phyloP scores from a whole-genome alignment of 2,797 vertebrate species.

The Knipowitschia caucasica region DNA sequence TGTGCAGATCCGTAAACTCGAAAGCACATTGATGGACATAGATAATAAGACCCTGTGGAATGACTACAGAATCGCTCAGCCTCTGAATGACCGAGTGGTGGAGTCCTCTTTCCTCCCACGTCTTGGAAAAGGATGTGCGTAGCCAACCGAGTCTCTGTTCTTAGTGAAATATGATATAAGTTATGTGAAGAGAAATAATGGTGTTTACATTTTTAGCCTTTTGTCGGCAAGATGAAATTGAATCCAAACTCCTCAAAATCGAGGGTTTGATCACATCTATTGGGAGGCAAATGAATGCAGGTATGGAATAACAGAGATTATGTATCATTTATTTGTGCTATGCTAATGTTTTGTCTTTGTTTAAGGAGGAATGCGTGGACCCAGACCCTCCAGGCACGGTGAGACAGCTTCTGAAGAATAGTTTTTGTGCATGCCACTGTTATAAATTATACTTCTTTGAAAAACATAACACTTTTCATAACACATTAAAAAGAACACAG shows the following conservation, averaged over 20 bases:
- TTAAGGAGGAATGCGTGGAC: conserved; percentile 38
- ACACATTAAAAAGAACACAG: too few relatives aligned
- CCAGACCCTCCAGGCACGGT: conserved; percentile 48
- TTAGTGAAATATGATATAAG: neutral
- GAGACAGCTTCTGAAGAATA: conserved; percentile 13
- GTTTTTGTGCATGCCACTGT: neutral
- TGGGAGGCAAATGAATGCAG: conserved; percentile 64
- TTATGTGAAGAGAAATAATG: neutral
- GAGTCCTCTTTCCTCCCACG: conserved; percentile 80
- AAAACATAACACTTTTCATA: too few relatives aligned
- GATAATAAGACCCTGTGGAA: conserved; percentile 82
- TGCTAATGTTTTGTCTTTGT: conserved; percentile 1
- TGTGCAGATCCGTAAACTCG: conserved; percentile 82
- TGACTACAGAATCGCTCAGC: conserved; percentile 82
- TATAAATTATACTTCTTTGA: neutral
- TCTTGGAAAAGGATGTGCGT: conserved; percentile 65
- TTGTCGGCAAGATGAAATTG: conserved; percentile 79
- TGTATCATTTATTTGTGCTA: neutral
- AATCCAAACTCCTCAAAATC: conserved; percentile 76
- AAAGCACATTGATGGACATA: conserved; percentile 82
- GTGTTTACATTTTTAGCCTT: conserved; percentile 65
- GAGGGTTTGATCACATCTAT: conserved; percentile 79
- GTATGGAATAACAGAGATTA: conserved; percentile 31
- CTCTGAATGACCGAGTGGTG: conserved; percentile 80
- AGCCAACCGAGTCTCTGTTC: neutral